A percentile compares a stretch with the other conserved stretches of the same genome.
phyloP scores from a whole-genome alignment of 1,140 invertebrate genomes.

The Drosophila tristis region DNA sequence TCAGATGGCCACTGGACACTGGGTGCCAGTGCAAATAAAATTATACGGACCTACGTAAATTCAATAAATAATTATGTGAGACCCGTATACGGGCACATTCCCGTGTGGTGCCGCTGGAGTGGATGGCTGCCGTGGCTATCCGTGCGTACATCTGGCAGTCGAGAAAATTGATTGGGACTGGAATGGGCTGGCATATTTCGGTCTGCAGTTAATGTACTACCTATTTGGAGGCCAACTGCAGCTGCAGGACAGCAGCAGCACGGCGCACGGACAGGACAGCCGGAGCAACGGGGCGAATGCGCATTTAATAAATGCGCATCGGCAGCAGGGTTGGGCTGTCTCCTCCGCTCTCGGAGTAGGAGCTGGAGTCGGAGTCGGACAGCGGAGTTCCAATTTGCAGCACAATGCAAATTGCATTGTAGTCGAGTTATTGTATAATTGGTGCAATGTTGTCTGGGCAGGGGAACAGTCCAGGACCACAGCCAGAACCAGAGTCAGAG shows the following conservation, averaged over 20 bases:
- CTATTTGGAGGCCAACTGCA: constrained; percentile 29
- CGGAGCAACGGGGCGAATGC: constrained; percentile 58
- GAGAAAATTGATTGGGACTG: neutral
- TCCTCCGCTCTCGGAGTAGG: constrained; percentile 29
- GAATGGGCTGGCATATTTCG: constrained; percentile 27
- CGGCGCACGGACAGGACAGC: neutral
- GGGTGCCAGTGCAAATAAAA: constrained; percentile 60
- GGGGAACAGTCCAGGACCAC: neutral
- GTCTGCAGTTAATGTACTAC: constrained; percentile 75
- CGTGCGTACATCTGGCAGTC: neutral
- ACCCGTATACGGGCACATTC: neutral
- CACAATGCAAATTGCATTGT: constrained; percentile 80
- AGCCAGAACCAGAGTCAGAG: too few species aligned
- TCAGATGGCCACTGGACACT: constrained; percentile 53
- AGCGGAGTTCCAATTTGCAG: constrained; percentile 75
- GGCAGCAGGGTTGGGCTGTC: constrained; percentile 16
- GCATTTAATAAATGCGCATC: constrained; percentile 80
- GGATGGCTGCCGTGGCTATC: constrained; percentile 13
- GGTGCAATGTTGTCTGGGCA: constrained; percentile 59
- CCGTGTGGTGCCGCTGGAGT: constrained; percentile 12
- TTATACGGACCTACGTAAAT: constrained; percentile 61
- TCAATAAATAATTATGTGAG: constrained; percentile 79
- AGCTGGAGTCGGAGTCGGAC: constrained; percentile 25
- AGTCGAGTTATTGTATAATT: constrained; percentile 83
- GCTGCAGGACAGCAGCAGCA: constrained; percentile 19